Conservation (phyloP, 2,888 invertebrate genomes). For the Anticlea derivata region DNA sequence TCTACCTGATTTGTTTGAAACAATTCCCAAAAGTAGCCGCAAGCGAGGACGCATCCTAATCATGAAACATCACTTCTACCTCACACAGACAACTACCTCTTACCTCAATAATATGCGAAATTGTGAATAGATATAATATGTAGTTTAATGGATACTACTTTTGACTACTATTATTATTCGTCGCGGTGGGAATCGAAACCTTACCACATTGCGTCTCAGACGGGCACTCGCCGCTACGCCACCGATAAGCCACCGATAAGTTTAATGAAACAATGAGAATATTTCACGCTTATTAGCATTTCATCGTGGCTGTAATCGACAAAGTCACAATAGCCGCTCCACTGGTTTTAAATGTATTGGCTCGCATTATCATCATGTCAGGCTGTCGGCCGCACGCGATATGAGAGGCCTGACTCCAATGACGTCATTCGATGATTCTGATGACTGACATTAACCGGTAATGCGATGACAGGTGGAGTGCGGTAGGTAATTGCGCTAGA, state of each 20-base stretch:
- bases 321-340: constrained; percentile 62
- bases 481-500: constrained; percentile 17
- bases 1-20: constrained; percentile 57
- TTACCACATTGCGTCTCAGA: too few species aligned
- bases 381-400: constrained; percentile 52
- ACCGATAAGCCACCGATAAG: constrained; percentile 3
- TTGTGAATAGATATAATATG: background rate
- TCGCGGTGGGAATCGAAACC: too few species aligned
- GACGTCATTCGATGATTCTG: constrained; percentile 34
- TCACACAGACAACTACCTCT: background rate
- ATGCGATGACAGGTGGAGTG: constrained; percentile 38
- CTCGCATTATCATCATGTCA: constrained; percentile 59
- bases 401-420: constrained; percentile 35
- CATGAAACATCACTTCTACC: constrained; percentile 39
- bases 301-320: constrained; percentile 64
- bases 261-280: constrained; percentile 40
- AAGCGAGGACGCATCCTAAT: constrained; percentile 70
- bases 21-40: constrained; percentile 62
- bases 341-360: constrained; percentile 68
- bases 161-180: too few species aligned
- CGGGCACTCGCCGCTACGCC: too few species aligned
- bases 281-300: constrained; percentile 66
- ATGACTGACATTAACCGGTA: constrained; percentile 52
- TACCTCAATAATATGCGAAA: constrained; percentile 3
- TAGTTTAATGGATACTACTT: background rate